Percentiles rank a stretch among this genome's conserved stretches.
Evolutionary conservation across 2,797 vertebrate species (phyloP).

Genomic region (Pipistrellus kuhlii): DNA sequence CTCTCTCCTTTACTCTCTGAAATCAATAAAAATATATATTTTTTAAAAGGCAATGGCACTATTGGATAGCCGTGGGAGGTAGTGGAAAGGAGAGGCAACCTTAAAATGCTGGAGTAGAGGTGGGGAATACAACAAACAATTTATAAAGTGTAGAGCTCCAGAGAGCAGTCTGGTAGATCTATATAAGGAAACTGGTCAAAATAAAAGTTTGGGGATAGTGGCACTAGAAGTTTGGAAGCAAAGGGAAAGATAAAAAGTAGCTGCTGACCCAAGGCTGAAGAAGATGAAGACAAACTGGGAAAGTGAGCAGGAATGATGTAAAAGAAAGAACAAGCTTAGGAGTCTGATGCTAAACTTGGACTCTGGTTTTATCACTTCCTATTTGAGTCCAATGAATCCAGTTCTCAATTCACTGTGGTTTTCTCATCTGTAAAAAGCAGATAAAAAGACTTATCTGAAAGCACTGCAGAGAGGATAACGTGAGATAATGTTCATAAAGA

Average conservation of each 20-base stretch:
- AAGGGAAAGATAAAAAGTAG: not conserved
- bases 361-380: not conserved
- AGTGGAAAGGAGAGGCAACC: not conserved
- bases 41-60: not conserved
- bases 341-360: not conserved
- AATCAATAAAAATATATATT: too few relatives aligned
- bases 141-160: not conserved
- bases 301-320: not conserved
- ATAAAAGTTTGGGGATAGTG: not conserved
- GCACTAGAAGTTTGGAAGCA: not conserved
- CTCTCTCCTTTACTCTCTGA: too few relatives aligned
- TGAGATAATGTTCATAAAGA: rapidly evolving
- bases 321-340: not conserved
- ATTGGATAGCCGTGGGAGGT: not conserved
- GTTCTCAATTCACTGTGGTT: not conserved
- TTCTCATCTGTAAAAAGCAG: conserved; percentile 21
- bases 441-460: not conserved
- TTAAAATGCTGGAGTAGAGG: not conserved
- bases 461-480: not conserved
- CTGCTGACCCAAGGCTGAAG: not conserved
- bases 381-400: not conserved
- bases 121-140: not conserved
- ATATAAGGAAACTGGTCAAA: not conserved
- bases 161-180: not conserved
- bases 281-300: not conserved